Evolutionary conservation across 2,797 vertebrate species (phyloP).

Genomic region (Anas capensis): DNA sequence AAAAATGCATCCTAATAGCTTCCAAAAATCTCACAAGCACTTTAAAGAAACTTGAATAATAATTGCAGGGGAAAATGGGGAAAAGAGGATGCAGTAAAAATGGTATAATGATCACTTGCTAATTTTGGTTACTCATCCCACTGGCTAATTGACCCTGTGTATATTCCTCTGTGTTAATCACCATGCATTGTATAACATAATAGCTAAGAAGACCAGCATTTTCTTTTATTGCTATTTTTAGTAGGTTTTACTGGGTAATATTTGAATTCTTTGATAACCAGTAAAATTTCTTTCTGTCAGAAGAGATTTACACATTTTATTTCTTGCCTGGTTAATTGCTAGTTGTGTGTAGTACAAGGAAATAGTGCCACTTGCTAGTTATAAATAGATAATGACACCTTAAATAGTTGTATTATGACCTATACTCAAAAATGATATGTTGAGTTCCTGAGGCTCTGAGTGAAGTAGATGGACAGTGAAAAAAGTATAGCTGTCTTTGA

Average conservation of each 20-base stretch:
- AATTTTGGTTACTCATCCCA: conserved; percentile 31
- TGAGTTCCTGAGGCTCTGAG: not conserved
- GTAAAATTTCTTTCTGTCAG: not conserved
- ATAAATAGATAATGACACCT: not conserved
- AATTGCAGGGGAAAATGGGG: not conserved
- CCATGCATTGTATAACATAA: conserved; percentile 38
- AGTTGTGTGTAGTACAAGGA: not conserved
- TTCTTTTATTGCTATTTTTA: conserved; percentile 18
- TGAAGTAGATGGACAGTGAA: not conserved
- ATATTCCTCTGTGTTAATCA: conserved; percentile 54
- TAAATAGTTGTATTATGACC: not conserved
- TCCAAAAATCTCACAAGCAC: not conserved
- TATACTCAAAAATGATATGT: not conserved
- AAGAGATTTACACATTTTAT: not conserved
- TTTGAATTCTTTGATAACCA: not conserved
- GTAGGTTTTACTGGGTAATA: not conserved
- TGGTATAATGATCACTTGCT: conserved; percentile 48
- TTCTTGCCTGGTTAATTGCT: not conserved
- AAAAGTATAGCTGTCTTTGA: not conserved
- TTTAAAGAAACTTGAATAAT: conserved; percentile 31
- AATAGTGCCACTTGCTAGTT: not conserved
- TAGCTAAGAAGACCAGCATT: conserved; percentile 13
- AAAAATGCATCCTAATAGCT: not conserved
- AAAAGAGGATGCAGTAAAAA: conserved; percentile 43
- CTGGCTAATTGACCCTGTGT: conserved; percentile 15